Evolutionary conservation across 2,888 invertebrate genomes (phyloP), one percentile per base, ranked within the genome.

Genomic region (Pseudoips prasinana): DNA sequence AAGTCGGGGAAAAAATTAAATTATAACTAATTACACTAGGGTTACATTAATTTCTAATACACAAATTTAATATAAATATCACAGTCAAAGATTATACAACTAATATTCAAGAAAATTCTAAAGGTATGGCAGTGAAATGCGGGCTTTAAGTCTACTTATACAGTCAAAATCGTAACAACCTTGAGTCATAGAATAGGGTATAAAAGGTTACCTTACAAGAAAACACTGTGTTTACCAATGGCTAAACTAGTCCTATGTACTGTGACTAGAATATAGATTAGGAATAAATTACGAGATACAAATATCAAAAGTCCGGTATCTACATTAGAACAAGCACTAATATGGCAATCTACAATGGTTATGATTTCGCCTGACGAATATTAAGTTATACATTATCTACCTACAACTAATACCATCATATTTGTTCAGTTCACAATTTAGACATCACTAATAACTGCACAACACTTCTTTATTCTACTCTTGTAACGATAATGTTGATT

Each of bases 51-150:
- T 54, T 64, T 68, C 83, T 85, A 85, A 79, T 83, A 84, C 84
- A 84, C 78, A 75, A 82, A 79, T 85, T 76, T 84, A 84, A 83
- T 75, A 86, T 86, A 86, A 87, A 85, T 88, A 88, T 88, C 87
- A 88, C 87, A 88, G 87, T 86, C 86, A 81, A 84, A 82, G 75
- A 79, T 86, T 82, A 84, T 69, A 82, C 64, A 82, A 80, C 86
- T 87, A 86, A 84, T 63, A 54, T 61, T 64, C 67, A 78, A 79
- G 58, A 67, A 71, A 64, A 43, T 64, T 37, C 80, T 82, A 84
- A 71, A 66, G 60, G 61, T 75, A 83, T 83, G 87, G 86, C 87
- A 88, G 85, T 86, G 78, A 78, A 73, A 80, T 75, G 72, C 72
- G 69, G 68, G 67, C 66, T 62, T 64, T 31, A 17, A 28, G 29